Conservation (phyloP, 2,797 vertebrate species). For the Anabacerthia variegaticeps region DNA sequence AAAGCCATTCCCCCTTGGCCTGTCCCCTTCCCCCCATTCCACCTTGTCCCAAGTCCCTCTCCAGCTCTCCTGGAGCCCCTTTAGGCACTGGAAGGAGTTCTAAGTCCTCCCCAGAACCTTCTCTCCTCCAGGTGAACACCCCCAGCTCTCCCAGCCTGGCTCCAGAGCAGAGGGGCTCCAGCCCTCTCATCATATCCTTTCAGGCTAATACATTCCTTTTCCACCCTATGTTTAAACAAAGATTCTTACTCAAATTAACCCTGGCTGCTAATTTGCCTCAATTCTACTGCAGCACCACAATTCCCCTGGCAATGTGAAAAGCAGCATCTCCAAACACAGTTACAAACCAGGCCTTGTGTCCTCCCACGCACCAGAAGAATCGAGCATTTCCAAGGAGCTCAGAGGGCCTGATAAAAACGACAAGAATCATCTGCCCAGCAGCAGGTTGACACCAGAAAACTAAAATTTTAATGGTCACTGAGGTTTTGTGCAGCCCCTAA, state of each 20-base stretch:
- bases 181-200: neutral
- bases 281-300: neutral
- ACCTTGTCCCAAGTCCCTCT: neutral
- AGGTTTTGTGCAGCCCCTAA: neutral
- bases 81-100: rapidly evolving
- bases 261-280: neutral
- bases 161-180: neutral
- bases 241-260: neutral
- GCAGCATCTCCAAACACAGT: rapidly evolving
- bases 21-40: neutral
- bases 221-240: neutral
- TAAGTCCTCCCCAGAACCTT: rapidly evolving
- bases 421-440: neutral
- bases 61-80: neutral
- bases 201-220: neutral
- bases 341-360: neutral
- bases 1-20: neutral
- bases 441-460: neutral
- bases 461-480: neutral
- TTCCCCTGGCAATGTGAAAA: neutral
- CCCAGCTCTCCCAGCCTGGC: neutral
- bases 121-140: rapidly evolving
- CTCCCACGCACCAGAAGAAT: neutral
- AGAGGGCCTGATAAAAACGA: neutral
- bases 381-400: neutral